A percentile compares a stretch with the other conserved stretches of the same genome.
Conservation (phyloP, 2,797 vertebrate species). For the Hydrolagus colliei region DNA sequence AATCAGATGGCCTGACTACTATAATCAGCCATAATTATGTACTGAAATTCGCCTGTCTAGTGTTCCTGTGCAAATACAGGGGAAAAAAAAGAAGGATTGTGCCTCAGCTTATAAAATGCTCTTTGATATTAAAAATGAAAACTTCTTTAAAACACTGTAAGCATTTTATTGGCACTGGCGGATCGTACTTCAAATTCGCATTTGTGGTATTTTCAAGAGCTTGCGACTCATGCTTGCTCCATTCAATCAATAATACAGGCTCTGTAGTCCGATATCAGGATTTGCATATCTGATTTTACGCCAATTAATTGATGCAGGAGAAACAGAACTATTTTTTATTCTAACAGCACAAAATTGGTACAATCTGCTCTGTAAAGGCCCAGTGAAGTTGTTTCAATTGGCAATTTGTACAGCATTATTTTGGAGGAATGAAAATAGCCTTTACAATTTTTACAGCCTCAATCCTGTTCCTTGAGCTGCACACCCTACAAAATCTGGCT, state of each 20-base stretch:
- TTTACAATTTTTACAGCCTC: no score
- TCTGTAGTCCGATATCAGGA: neutral
- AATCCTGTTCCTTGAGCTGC: no score
- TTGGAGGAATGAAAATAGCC: no score
- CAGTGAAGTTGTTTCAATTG: neutral
- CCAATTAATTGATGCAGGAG: neutral
- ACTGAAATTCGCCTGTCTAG: neutral
- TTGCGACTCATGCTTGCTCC: neutral
- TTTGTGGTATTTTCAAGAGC: neutral
- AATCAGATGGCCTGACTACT: neutral
- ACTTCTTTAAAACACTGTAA: neutral
- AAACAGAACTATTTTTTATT: neutral
- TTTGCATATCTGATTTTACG: neutral
- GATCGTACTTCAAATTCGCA: neutral
- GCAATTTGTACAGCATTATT: neutral
- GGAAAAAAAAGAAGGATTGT: neutral
- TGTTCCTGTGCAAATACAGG: neutral
- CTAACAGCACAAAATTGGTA: neutral
- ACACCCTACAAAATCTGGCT: no score
- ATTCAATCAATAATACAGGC: neutral
- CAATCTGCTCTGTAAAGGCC: neutral
- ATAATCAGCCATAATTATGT: conserved; percentile 2
- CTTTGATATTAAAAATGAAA: conserved; percentile 6
- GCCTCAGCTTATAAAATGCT: neutral
- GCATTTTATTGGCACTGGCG: neutral